phyloP scores from a whole-genome alignment of 2,113 vertebrate genomes.

The Emydura subglobosa region DNA sequence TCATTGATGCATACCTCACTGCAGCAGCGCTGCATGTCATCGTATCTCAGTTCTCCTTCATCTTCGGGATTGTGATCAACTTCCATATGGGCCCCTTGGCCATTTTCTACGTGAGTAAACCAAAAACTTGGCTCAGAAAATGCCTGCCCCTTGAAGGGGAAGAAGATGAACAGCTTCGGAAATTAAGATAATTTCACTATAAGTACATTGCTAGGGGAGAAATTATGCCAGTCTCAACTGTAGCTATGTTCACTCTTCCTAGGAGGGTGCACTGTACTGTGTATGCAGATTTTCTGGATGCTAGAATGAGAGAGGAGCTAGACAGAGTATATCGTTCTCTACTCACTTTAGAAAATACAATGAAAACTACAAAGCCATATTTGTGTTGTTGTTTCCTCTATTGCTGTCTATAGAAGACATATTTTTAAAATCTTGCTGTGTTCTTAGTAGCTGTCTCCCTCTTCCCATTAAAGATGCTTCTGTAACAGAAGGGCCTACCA shows the following conservation, averaged over 20 bases:
- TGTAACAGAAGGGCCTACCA: neutral
- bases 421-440: neutral
- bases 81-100: constrained; percentile 60
- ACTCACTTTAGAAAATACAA: neutral
- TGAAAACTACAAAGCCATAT: neutral
- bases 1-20: constrained; percentile 66
- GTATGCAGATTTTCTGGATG: neutral
- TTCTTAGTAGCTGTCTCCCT: neutral
- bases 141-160: neutral
- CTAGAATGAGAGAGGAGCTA: neutral
- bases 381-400: neutral
- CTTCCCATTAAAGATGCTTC: neutral
- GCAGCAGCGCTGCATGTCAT: constrained; percentile 61
- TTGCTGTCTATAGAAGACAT: neutral
- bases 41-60: constrained; percentile 65
- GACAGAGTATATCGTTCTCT: neutral
- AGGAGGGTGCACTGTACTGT: neutral
- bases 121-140: neutral
- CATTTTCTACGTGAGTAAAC: constrained; percentile 76
- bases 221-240: neutral
- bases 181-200: neutral
- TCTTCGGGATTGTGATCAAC: constrained; percentile 64
- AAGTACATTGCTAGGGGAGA: neutral
- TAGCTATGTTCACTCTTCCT: neutral
- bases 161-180: neutral